These are phyloP conservation scores for Bovichtus diacanthus DNA, from an alignment of 2,797 vertebrate species.

Conservation along the genomic window DNA sequence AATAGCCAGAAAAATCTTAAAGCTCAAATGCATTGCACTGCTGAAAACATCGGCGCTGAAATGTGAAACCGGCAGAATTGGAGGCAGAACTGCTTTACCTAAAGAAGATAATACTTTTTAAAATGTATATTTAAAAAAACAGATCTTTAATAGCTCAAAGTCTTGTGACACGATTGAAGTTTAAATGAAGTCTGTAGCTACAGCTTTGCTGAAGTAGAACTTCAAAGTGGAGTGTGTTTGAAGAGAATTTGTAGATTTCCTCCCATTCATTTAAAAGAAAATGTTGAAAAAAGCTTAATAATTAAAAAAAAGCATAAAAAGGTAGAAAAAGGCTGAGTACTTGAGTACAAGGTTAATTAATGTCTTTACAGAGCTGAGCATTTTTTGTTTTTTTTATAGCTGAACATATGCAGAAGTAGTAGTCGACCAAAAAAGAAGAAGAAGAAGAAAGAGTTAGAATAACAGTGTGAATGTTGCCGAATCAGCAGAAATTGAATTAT, in stretches of 20 bases:
- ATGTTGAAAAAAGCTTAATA: neutral
- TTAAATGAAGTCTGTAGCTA: neutral
- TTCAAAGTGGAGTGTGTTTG: neutral
- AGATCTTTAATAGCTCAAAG: neutral
- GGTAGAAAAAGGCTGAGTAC: no score
- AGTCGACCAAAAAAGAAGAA: neutral
- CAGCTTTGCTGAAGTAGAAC: neutral
- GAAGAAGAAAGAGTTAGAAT: neutral
- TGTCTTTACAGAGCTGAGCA: neutral
- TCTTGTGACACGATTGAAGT: neutral
- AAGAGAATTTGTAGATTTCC: neutral
- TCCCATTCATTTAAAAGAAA: no score
- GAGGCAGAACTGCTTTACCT: neutral
- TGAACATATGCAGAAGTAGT: neutral
- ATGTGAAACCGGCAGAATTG: neutral
- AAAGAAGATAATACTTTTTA: neutral
- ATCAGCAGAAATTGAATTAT: neutral
- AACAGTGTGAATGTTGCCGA: neutral
- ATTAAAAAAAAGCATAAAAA: neutral
- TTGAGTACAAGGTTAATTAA: no score
- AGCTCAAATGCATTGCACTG: neutral
- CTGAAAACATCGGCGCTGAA: neutral
- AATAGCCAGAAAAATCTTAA: neutral
- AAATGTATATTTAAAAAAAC: neutral
- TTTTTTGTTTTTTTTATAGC: no score